phyloP scores from a whole-genome alignment of 2,888 invertebrate species.

The Hirudinaria manillensis region DNA sequence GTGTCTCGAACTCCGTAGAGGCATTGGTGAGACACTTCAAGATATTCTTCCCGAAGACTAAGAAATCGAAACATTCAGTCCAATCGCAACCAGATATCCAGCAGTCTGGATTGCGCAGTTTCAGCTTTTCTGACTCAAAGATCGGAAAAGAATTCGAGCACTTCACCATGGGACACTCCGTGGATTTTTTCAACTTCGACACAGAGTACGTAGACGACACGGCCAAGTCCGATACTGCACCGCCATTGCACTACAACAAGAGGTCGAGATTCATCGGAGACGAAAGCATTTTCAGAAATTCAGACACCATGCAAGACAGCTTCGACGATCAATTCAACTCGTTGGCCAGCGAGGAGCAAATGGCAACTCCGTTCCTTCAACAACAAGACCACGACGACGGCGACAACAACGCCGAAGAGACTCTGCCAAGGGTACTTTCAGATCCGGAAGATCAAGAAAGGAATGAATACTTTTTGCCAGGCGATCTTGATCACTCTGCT shows the following conservation, averaged over 20 bases:
- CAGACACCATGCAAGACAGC: not conserved
- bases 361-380: not conserved
- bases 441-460: not conserved
- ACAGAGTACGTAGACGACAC: not conserved
- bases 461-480: constrained; percentile 1
- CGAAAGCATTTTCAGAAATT: constrained; percentile 3
- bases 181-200: not conserved
- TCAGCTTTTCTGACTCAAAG: constrained; percentile 22
- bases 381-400: not conserved
- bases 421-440: not conserved
- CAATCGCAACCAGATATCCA: not conserved
- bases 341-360: not conserved
- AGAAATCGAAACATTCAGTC: not conserved
- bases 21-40: constrained; percentile 12
- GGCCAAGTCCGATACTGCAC: not conserved
- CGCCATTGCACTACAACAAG: not conserved
- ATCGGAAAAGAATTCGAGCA: constrained; percentile 22
- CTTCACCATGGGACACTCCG: not conserved
- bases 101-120: not conserved
- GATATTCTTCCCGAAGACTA: constrained; percentile 10
- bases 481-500: not conserved
- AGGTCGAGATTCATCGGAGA: constrained; percentile 2
- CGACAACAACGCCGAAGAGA: not conserved
- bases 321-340: too few relatives aligned
- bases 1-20: constrained; percentile 3